phyloP scores from a whole-genome alignment of 2,888 invertebrate species.

The Brachyopa scutellaris region DNA sequence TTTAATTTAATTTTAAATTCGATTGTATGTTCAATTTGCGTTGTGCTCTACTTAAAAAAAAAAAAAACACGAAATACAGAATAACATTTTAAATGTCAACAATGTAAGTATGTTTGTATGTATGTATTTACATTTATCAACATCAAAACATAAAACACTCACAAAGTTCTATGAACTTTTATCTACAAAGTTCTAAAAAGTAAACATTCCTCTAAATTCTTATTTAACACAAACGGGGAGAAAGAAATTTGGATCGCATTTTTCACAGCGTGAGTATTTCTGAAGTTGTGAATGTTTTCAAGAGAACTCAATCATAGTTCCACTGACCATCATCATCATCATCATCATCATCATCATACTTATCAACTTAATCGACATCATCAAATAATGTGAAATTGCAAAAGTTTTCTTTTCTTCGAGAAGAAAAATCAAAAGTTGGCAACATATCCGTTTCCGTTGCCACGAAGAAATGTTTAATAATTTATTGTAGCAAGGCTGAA shows the following conservation, averaged over 20 bases:
- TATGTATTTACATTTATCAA: neutral
- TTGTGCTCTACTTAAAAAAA: too few species aligned
- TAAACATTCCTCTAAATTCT: neutral
- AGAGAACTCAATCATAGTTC: neutral
- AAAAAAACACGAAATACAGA: too few species aligned
- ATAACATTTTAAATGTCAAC: too few species aligned
- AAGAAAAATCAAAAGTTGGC: neutral
- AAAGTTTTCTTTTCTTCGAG: too few species aligned
- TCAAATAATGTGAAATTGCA: slow-evolving; percentile 8
- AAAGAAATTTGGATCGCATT: slow-evolving; percentile 1
- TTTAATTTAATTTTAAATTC: too few species aligned
- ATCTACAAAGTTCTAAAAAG: slow-evolving; percentile 5
- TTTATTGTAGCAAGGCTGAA: neutral
- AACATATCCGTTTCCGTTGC: neutral
- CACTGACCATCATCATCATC: too few species aligned
- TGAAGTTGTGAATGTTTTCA: neutral
- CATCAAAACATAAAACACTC: neutral
- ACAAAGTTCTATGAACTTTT: slow-evolving; percentile 3
- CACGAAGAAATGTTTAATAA: neutral
- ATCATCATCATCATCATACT: neutral
- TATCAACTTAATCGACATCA: slow-evolving; percentile 10
- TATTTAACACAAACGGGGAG: neutral
- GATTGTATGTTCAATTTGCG: too few species aligned
- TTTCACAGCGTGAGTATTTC: neutral
- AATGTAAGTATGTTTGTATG: too few species aligned